Conservation (phyloP, 2,888 invertebrate genomes). For the Steromphala cineraria region DNA sequence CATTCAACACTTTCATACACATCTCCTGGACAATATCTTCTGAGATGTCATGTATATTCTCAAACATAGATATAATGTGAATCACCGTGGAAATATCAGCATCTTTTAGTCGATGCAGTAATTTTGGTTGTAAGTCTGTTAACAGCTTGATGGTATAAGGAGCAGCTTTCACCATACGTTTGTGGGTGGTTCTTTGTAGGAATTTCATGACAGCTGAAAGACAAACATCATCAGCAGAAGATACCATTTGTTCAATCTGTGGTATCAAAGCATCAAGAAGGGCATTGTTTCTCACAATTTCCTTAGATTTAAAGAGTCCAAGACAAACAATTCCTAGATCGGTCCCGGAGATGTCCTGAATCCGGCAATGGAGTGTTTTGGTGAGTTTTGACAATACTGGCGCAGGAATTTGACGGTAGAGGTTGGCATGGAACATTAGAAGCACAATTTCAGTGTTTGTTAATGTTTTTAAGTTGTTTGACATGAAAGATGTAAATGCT, state of each 20-base stretch:
- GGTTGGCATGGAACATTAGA: constrained; percentile 4
- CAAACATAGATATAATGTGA: neutral
- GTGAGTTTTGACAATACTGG: neutral
- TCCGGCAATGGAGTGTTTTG: neutral
- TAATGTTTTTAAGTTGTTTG: neutral
- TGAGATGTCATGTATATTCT: constrained; percentile 4
- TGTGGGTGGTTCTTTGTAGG: constrained; percentile 3
- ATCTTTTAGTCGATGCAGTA: neutral
- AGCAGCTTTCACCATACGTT: neutral
- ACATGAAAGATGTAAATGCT: neutral
- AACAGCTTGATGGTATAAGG: neutral
- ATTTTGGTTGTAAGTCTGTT: neutral
- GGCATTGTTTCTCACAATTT: neutral
- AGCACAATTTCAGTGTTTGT: neutral
- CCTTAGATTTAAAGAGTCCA: neutral
- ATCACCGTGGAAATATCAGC: neutral
- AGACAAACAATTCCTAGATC: constrained; percentile 1
- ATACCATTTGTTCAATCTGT: neutral
- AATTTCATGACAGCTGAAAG: constrained; percentile 15
- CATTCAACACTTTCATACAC: neutral
- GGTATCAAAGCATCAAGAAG: neutral
- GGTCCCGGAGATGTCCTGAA: neutral
- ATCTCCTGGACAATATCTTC: neutral
- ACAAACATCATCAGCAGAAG: neutral
- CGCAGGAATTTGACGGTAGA: neutral